Evolutionary conservation across 2,113 vertebrate species (phyloP), one percentile per base, ranked within the genome.

Genomic region (Macaca mulatta): DNA sequence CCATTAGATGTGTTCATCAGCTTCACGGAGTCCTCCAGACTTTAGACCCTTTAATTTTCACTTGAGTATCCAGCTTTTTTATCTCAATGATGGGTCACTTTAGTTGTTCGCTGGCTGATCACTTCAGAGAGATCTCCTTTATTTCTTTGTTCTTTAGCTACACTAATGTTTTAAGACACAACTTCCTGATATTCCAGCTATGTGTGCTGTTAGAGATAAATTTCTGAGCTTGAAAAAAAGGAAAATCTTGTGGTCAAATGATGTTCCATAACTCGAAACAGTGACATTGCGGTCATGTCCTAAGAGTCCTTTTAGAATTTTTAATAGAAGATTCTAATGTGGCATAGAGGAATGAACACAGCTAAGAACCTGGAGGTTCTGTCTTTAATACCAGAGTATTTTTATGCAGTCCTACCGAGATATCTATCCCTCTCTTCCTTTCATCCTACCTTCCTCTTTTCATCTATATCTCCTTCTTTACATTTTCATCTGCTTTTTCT

Each of bases 181-280:
- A 57, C 30, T 97, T 89, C 32, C 48, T 18, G 80, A 83, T 89
- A 35, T 25, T 48, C 69, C 18, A 93, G n/a, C 35, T 30, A 64
- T 64, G 14, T 48, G 25, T 81, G 6, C 27, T 88, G 32, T 93
- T 95, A 52, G 52, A 77, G 69, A 75, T 40, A 35, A 89, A 93
- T 91, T 89, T 89, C 67, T 74, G 93, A 93, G 40, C 9, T 50
- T 35, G 32, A 93, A 95, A 67, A 74, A 85, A 92, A 93, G 55
- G 43, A 81, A 78, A 38, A 27, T 61, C n/a, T 30, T 50, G 59
- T 23, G 69, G 59, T 85, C 35, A 72, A 90, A 55, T 89, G 22
- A 88, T 25, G 12, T 20, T 69, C 81, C 75, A 30, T 78, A 48
- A 64, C 32, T 59, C 89, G 38, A 93, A 95, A 86, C 3, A 67